phyloP scores from a whole-genome alignment of 2,888 invertebrate genomes.

The Eilema griseolum region DNA sequence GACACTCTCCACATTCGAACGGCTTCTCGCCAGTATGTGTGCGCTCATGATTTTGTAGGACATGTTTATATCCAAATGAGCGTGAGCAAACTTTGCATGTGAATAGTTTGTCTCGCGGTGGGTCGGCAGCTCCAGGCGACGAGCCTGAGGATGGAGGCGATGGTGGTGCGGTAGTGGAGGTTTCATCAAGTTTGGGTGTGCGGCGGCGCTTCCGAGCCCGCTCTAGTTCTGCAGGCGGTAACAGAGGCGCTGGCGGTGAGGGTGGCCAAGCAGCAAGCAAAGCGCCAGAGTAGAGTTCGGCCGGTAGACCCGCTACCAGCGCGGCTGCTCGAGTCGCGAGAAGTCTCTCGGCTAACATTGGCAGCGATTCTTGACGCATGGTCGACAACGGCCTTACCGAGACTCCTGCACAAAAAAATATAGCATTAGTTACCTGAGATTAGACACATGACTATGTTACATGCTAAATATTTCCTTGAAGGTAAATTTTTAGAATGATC shows the following conservation, averaged over 20 bases:
- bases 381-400: slow-evolving; percentile 82
- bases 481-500: neutral
- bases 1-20: slow-evolving; percentile 96
- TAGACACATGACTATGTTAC: neutral
- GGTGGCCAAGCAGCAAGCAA: slow-evolving; percentile 87
- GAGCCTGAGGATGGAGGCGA: slow-evolving; percentile 84
- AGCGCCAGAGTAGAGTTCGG: slow-evolving; percentile 89
- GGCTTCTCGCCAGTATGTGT: slow-evolving; percentile 98
- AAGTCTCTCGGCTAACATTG: slow-evolving; percentile 84
- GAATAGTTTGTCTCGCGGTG: slow-evolving; percentile 93
- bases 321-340: slow-evolving; percentile 85
- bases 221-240: slow-evolving; percentile 79
- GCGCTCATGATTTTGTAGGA: slow-evolving; percentile 96
- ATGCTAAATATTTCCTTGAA: neutral
- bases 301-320: slow-evolving; percentile 86
- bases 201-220: slow-evolving; percentile 82
- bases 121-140: slow-evolving; percentile 81
- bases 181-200: slow-evolving; percentile 80
- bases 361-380: slow-evolving; percentile 83
- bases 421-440: slow-evolving; percentile 10
- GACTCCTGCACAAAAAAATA: slow-evolving; percentile 72
- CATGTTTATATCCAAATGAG: slow-evolving; percentile 97
- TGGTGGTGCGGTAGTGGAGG: slow-evolving; percentile 67
- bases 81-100: slow-evolving; percentile 95
- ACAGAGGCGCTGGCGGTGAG: slow-evolving; percentile 86